These are phyloP conservation scores for Lamprotornis superbus DNA, from an alignment of 2,113 vertebrate genomes.

Conservation along the genomic window DNA sequence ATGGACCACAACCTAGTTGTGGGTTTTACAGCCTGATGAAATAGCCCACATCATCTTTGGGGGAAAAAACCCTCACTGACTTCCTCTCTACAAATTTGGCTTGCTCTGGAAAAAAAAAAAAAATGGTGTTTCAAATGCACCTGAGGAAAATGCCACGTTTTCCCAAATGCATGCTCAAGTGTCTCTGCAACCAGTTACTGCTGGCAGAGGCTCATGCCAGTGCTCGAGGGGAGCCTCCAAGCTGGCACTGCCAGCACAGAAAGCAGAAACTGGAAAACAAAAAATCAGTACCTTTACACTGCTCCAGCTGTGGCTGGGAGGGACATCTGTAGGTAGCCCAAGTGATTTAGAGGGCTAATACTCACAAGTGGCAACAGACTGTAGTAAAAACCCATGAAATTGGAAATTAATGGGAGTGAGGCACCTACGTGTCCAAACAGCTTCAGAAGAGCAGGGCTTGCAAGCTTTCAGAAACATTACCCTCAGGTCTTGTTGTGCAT, in stretches of 20 bases:
- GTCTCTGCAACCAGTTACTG: not conserved
- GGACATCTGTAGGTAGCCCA: not conserved
- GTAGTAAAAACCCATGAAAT: not conserved
- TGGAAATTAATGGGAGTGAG: not conserved
- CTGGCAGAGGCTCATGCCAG: not conserved
- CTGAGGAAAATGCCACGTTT: not conserved
- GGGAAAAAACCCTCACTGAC: not conserved
- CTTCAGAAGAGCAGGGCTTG: not conserved
- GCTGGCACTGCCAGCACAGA: not conserved
- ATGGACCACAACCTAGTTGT: not conserved
- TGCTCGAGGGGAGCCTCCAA: not conserved
- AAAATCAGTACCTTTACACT: not conserved
- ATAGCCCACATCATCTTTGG: not conserved
- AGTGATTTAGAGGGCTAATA: not conserved
- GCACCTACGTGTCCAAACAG: fast-evolving
- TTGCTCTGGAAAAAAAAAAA: not conserved
- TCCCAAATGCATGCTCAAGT: not conserved
- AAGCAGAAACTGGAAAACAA: not conserved
- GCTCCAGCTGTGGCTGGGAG: not conserved
- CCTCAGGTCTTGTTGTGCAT: not conserved
- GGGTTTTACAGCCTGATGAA: not conserved
- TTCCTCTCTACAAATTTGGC: not conserved
- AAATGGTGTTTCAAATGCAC: not conserved
- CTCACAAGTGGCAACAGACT: not conserved
- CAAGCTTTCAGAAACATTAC: not conserved